Conservation (phyloP, 2,113 vertebrate genomes). For the Acrocephalus kingi region DNA sequence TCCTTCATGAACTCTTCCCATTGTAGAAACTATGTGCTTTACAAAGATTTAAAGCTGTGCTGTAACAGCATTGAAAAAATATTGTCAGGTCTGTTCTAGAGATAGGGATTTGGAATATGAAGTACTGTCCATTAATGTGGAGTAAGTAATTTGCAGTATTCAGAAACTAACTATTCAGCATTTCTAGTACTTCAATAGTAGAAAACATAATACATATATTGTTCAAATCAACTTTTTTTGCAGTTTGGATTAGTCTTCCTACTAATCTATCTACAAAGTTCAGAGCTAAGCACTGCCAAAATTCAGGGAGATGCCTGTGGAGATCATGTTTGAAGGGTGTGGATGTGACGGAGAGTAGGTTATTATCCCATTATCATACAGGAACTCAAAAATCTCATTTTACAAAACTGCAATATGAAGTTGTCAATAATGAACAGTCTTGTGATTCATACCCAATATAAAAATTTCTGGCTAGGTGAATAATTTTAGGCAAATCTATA, state of each 20-base stretch:
- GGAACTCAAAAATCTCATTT: neutral
- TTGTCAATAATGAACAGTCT: neutral
- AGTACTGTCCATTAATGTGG: neutral
- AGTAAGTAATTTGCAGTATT: neutral
- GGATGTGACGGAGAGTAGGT: neutral
- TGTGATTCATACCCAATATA: neutral
- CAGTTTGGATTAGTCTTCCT: neutral
- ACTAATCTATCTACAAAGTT: neutral
- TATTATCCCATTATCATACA: accelerated
- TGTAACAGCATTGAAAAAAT: neutral
- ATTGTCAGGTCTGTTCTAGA: neutral
- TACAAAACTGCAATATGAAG: neutral
- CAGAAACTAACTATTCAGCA: neutral
- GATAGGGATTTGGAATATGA: neutral
- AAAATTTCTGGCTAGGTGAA: neutral
- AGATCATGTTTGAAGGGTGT: neutral
- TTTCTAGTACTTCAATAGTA: neutral
- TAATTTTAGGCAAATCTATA: neutral
- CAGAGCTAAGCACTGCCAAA: neutral
- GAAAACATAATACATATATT: neutral
- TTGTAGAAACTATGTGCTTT: neutral
- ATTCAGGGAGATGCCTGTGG: neutral
- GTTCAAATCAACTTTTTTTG: neutral
- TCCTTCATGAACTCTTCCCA: neutral
- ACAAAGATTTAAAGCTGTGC: neutral